Percentiles rank a stretch among this genome's conserved stretches.
These are phyloP conservation scores for Drosophila testacea DNA, from an alignment of 2,888 invertebrate genomes.

Conservation along the genomic window DNA sequence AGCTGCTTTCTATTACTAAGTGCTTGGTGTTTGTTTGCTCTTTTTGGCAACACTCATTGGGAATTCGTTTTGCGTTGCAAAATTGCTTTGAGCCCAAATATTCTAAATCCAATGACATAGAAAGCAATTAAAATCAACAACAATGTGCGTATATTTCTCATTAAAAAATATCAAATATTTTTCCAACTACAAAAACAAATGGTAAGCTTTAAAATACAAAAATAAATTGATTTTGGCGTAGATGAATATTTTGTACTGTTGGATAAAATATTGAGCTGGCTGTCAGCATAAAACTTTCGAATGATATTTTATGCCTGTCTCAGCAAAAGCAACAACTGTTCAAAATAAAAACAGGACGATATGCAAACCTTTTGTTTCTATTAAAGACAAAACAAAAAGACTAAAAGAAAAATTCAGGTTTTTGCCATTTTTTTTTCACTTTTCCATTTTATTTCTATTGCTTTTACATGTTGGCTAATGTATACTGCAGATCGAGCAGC, in stretches of 20 bases:
- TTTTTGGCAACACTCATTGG: constrained; percentile 2
- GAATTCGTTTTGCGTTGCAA: neutral
- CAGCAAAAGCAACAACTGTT: constrained; percentile 14
- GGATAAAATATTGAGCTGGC: constrained; percentile 15
- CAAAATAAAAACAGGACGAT: neutral
- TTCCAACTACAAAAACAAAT: neutral
- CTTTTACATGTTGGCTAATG: constrained; percentile 24
- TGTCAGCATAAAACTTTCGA: constrained; percentile 31
- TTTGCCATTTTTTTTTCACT: neutral
- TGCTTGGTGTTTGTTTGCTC: constrained; percentile 1
- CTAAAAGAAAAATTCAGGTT: too few relatives aligned
- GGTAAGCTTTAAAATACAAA: neutral
- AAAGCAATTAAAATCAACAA: constrained; percentile 48
- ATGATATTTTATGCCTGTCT: constrained; percentile 31
- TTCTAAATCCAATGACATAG: constrained; percentile 22
- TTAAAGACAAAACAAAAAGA: neutral
- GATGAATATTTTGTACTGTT: neutral
- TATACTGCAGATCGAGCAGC: constrained; percentile 9
- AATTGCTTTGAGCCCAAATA: constrained; percentile 1
- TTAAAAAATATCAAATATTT: neutral
- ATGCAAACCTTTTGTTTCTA: constrained; percentile 8
- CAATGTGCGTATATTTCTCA: constrained; percentile 9
- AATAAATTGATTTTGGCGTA: neutral
- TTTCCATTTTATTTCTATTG: constrained; percentile 15
- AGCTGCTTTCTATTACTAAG: constrained; percentile 3